Evolutionary conservation across 2,797 vertebrate genomes (phyloP).

Genomic region (Uromys caudimaculatus): DNA sequence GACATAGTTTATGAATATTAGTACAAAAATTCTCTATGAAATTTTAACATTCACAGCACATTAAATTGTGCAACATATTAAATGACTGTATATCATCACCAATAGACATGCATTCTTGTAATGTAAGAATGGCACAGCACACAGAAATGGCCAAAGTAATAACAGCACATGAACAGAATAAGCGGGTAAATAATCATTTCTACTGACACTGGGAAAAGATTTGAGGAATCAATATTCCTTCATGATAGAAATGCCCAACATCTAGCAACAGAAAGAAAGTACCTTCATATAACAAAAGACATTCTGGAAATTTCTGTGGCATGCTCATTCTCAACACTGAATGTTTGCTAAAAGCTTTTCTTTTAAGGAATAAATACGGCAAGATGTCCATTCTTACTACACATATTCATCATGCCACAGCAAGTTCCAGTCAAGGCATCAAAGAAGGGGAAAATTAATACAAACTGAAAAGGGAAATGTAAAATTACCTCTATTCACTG

Average conservation of each 20-base stretch:
- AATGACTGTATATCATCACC: not conserved
- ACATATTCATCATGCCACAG: not conserved
- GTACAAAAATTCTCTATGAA: not conserved
- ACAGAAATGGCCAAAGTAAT: not conserved
- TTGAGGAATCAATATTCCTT: not conserved
- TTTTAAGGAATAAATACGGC: not conserved
- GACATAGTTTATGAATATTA: not conserved
- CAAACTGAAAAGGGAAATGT: not conserved
- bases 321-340: not conserved
- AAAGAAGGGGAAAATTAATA: not conserved
- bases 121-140: not conserved
- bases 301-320: not conserved
- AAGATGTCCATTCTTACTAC: not conserved
- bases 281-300: not conserved
- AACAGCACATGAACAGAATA: not conserved
- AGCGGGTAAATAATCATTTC: not conserved
- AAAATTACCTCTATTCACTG: not conserved
- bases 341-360: not conserved
- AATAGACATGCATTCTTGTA: not conserved
- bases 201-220: not conserved
- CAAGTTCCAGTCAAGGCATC: not conserved
- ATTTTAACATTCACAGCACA: not conserved
- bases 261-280: not conserved
- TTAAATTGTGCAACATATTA: not conserved
- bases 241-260: not conserved